phyloP scores from a whole-genome alignment of 1,140 invertebrate genomes.

The Cydia strobilella region DNA sequence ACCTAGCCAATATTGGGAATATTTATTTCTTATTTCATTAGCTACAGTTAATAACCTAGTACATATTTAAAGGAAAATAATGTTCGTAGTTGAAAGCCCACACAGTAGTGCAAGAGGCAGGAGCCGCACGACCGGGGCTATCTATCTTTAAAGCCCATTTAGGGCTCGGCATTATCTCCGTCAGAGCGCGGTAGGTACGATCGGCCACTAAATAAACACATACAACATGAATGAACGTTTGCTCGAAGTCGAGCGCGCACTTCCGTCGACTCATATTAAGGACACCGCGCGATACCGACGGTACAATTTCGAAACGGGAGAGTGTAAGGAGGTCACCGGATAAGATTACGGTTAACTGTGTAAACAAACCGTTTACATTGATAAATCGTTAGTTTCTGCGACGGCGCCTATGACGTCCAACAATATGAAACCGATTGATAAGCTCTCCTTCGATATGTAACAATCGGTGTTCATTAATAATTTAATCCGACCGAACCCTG shows the following conservation, averaged over 20 bases:
- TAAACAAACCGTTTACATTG: slow-evolving; percentile 78
- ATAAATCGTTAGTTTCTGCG: slow-evolving; percentile 73
- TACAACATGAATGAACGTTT: slow-evolving; percentile 69
- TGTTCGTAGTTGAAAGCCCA: not conserved
- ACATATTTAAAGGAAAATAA: not conserved
- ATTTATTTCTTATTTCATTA: no score
- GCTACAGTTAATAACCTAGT: not conserved
- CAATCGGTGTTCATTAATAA: slow-evolving; percentile 34
- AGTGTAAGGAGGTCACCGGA: slow-evolving; percentile 77
- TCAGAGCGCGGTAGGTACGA: slow-evolving; percentile 47
- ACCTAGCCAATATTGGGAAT: no score
- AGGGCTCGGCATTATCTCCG: slow-evolving; percentile 37
- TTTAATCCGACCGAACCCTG: slow-evolving; percentile 9
- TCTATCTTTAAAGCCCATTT: slow-evolving; percentile 24
- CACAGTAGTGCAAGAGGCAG: slow-evolving; percentile 9
- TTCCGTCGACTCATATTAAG: slow-evolving; percentile 70
- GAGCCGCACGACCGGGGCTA: slow-evolving; percentile 3
- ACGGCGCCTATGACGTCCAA: slow-evolving; percentile 63
- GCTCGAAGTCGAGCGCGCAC: slow-evolving; percentile 54
- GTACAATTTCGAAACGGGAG: slow-evolving; percentile 77
- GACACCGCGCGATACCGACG: slow-evolving; percentile 65
- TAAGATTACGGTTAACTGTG: slow-evolving; percentile 78
- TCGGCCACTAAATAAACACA: slow-evolving; percentile 63
- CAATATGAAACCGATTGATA: slow-evolving; percentile 49
- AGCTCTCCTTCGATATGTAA: slow-evolving; percentile 41